Base-by-base conservation (phyloP, 1,140 invertebrate genomes). In the Atta colombica region DNA sequence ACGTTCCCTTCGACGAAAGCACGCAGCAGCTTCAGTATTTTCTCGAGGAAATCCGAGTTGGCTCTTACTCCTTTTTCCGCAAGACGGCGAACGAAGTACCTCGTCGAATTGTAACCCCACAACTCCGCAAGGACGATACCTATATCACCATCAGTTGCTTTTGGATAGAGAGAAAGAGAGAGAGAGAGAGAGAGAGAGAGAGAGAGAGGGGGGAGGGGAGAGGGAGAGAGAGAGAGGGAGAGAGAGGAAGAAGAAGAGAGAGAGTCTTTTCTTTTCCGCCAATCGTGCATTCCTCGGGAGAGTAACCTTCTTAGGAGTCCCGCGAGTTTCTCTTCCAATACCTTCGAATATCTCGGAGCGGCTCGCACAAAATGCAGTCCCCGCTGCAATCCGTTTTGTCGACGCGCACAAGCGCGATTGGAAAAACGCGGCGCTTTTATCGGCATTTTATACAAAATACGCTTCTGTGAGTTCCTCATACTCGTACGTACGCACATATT, bases 301-400 rank as follows among this genome's bases (percentile, higher is more conserved):
- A 87, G 66, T 82, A 82, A 60, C 85, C 68, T 84, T 78, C 82
- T 87, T 87, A 87, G 77, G 58, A 72, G 65, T 82, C 77, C 45
- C 75, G 53, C 72, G 58, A 55, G 53, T 82, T 58, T 71, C 45
- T 82, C 60, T 51, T 61, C 75, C 71, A 49, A 78, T 78, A 85
- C 74, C 51, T 28, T 85, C 74, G 39, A 85, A 85, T 85, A 85
- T 78, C 82, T 49, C 61, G 60, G n/a, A 61, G 35, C 16, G 25
- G 55, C 78, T 72, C 72, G 39, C 80, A 58, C 77, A 75, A 84
- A 69, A 63, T 75, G 69, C 55, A 74, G 39, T 21, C 66, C 66
- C 69, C 12, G 55, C 55, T 75, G 69, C 80, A 75, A 84, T 84
- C 80, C 69, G 80, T 84, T 84, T 82, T 75, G 69, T 58, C 28